Evolutionary conservation across 2,113 vertebrate genomes (phyloP).

Genomic region (Lanius collurio): DNA sequence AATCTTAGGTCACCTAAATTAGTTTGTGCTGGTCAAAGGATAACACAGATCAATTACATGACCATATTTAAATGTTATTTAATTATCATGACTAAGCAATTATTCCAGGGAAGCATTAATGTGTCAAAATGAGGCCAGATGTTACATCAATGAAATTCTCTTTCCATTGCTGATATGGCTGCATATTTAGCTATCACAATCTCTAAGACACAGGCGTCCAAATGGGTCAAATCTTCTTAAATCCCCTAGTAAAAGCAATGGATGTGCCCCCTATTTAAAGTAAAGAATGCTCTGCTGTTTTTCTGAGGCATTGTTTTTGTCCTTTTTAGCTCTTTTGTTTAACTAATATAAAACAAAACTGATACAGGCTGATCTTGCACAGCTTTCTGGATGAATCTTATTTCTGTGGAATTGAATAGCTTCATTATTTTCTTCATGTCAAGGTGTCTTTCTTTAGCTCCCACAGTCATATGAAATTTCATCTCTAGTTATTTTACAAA

Average conservation of each 20-base stretch:
- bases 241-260: neutral
- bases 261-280: neutral
- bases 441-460: neutral
- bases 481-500: conserved; percentile 16
- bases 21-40: neutral
- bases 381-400: neutral
- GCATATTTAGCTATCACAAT: neutral
- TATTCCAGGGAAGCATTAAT: neutral
- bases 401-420: neutral
- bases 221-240: neutral
- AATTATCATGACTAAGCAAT: neutral
- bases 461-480: neutral
- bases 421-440: neutral
- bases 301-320: neutral
- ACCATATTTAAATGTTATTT: neutral
- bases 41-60: neutral
- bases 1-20: neutral
- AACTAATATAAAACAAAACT: neutral
- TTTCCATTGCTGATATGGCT: neutral
- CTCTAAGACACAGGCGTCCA: neutral
- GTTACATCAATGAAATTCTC: neutral
- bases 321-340: neutral
- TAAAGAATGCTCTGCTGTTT: neutral
- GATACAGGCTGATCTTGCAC: neutral
- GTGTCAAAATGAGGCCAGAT: neutral